Evolutionary conservation across 2,113 vertebrate genomes (phyloP), one percentile per base, ranked within the genome.

Genomic region (Hemiprocne comata): DNA sequence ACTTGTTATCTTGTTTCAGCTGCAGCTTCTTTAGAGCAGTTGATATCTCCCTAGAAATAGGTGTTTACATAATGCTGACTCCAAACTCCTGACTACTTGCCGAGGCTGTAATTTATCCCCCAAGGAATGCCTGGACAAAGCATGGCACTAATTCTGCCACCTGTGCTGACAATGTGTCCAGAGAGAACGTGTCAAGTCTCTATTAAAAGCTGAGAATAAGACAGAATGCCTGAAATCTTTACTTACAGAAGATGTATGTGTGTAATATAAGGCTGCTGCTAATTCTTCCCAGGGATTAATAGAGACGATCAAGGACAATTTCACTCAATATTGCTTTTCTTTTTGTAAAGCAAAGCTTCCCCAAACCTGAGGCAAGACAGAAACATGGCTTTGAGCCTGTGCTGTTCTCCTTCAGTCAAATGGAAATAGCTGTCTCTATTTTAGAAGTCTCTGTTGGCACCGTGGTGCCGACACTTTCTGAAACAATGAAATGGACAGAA

Each of bases 281-380:
- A 87, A 95, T 95, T 95, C 91, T 95, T 93, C 67, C 55, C 11
- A 7, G 78, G 85, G 85, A 91, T 95, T 95, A 93, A 95, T 87
- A 83, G 93, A 70, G 73, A 85, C 26, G 7, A 95, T 90, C 85
- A 51, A 95, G 81, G 85, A 75, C 71, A 58, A 38, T 87, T 87
- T 85, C 62, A 24, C 74, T 95, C 81, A 46, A 33, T 80, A 38
- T 70, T 46, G 58, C 74, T 73, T 76, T 76, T 62, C 75, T 77
- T 71, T 89, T 79, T 69, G n/a, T 79, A 53, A 87, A 87, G 82
- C 2, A 9, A 79, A 91, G 36, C 87, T 91, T 79, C 70, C 58
- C 62, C 58, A 60, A 78, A 85, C 70, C 85, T 58, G 66, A 73
- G 81, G 94, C 54, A 25, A 93, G 76, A 19, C 71, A 92, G 91